These are phyloP conservation scores for Lymantria dispar DNA, from an alignment of 2,888 invertebrate genomes.

Conservation along the genomic window DNA sequence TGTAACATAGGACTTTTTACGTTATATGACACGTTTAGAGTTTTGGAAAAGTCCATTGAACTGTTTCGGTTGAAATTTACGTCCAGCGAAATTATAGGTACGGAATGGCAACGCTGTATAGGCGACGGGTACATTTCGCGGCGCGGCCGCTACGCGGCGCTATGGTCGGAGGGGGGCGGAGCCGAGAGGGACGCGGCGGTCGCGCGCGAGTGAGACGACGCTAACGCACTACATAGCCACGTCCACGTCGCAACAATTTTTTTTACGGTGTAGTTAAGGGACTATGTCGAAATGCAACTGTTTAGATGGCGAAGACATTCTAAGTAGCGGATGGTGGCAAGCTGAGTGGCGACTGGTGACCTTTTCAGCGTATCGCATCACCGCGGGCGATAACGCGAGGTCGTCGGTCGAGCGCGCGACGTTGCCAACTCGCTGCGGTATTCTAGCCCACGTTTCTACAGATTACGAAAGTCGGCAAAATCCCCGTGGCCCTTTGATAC, in stretches of 20 bases:
- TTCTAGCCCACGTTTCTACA: constrained; percentile 59
- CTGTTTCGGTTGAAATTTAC: constrained; percentile 82
- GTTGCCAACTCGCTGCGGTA: constrained; percentile 70
- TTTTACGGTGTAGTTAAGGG: constrained; percentile 64
- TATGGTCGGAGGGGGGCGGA: constrained; percentile 66
- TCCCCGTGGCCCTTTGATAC: constrained; percentile 61
- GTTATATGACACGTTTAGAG: constrained; percentile 69
- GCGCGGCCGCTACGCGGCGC: constrained; percentile 73
- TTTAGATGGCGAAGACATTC: constrained; percentile 67
- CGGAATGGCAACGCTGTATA: constrained; percentile 82
- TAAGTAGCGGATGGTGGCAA: constrained; percentile 53
- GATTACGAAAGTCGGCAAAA: constrained; percentile 68
- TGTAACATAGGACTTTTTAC: constrained; percentile 65
- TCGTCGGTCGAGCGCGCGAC: constrained; percentile 72
- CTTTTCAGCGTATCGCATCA: constrained; percentile 72
- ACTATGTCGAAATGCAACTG: constrained; percentile 68
- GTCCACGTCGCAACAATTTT: constrained; percentile 48
- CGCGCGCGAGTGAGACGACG: constrained; percentile 64
- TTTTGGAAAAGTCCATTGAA: constrained; percentile 82
- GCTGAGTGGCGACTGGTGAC: constrained; percentile 64
- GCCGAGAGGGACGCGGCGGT: constrained; percentile 60
- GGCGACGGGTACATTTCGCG: constrained; percentile 65
- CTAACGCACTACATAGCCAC: constrained; percentile 35
- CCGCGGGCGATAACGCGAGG: constrained; percentile 76
- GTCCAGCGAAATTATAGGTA: constrained; percentile 82